Evolutionary conservation across 2,113 vertebrate species (phyloP).

Genomic region (Ascaphus truei): DNA sequence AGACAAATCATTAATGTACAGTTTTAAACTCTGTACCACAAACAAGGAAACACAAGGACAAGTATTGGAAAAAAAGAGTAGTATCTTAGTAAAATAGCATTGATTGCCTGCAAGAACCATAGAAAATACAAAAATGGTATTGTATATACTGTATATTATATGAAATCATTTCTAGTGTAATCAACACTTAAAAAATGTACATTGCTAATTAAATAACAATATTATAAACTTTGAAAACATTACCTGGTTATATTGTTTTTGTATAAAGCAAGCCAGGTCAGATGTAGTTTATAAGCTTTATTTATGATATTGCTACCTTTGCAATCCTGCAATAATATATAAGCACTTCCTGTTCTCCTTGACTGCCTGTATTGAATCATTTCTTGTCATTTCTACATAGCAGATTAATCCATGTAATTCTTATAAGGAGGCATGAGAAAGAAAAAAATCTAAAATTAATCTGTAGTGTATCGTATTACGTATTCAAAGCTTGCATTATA

Average conservation of each 20-base stretch:
- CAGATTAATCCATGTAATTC: constrained; percentile 26
- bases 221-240: background rate
- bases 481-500: constrained; percentile 25
- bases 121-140: too few relatives aligned
- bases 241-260: background rate
- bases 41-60: too few relatives aligned
- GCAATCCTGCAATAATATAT: constrained; percentile 22
- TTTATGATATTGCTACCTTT: constrained; percentile 18
- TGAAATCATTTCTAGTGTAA: background rate
- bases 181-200: background rate
- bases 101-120: too few relatives aligned
- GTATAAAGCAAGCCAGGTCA: background rate
- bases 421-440: background rate
- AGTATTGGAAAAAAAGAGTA: too few relatives aligned
- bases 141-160: too few relatives aligned
- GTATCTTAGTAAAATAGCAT: too few relatives aligned
- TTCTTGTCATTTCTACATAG: constrained; percentile 2
- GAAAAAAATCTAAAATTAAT: background rate
- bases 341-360: constrained; percentile 31
- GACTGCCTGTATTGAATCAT: constrained; percentile 29
- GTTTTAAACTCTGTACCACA: too few relatives aligned
- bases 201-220: background rate
- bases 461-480: constrained; percentile 37
- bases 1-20: too few relatives aligned
- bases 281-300: constrained; percentile 2